Evolutionary conservation across 2,888 invertebrate genomes (phyloP), one percentile per base, ranked within the genome.

Genomic region (Scaptomyza polygonia): DNA sequence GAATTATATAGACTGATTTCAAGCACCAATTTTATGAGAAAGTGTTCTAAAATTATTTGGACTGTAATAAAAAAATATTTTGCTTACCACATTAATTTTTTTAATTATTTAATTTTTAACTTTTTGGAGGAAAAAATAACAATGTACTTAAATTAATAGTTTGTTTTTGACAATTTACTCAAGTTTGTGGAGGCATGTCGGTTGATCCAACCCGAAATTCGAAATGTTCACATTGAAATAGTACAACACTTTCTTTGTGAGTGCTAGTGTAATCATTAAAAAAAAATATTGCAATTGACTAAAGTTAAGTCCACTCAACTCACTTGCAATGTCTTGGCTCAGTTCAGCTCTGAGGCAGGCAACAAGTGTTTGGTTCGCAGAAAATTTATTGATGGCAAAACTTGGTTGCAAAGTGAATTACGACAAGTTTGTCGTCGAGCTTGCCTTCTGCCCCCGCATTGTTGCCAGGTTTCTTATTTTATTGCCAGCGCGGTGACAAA

Each of bases 301-400:
- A 39, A 53, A 58, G 36, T 52, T 55, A 51, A 7, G 54, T 43
- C 52, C 40, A 47, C 52, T 49, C 36, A 51, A 54, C 42, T 18
- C 16, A 36, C 16, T 30, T 27, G 29, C 2, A 36, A 29, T 40
- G 18, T 49, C 3, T 12, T 25, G 12, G 40, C 40, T 21, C 30
- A 16, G 16, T 11, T 21, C 8, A 16, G 16, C n/a, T 21, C 8
- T n/a, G 14, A 5, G 7, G 56, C 56, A 64, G 65, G 87, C 83
- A 83, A 83, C 83, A 83, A 83, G 83, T 83, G 88, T 48, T 75
- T 85, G 53, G 67, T 66, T 62, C 62, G 63, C 36, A 54, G 68
- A 62, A 79, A 86, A 84, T 84, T 84, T 84, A 84, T 84, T 71
- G 84, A 80, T 65, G 72, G 71, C 67, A 75, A 72, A 87, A 88